These are phyloP conservation scores for Macrophya annulata DNA, from an alignment of 2,888 invertebrate genomes.

Conservation along the genomic window DNA sequence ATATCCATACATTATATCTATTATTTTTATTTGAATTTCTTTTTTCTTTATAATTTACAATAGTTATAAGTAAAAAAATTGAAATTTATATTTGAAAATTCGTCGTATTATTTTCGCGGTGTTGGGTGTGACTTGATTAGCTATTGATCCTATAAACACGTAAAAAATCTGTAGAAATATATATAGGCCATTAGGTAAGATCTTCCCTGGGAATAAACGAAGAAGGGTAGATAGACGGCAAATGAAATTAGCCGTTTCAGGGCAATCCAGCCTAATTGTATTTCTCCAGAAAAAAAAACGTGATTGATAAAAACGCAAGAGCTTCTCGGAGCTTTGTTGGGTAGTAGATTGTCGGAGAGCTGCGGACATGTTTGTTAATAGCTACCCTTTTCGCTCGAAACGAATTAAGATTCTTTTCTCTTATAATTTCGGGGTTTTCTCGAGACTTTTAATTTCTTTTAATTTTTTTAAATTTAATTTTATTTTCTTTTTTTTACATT, in stretches of 20 bases:
- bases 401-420: slow-evolving; percentile 26
- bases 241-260: slow-evolving; percentile 62
- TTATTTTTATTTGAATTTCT: not conserved
- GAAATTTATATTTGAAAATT: not conserved
- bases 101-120: not conserved
- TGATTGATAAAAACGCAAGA: slow-evolving; percentile 68
- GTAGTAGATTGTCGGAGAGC: slow-evolving; percentile 48
- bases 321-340: slow-evolving; percentile 23
- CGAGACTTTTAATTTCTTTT: not conserved
- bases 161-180: slow-evolving; percentile 25
- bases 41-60: not conserved
- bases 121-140: slow-evolving; percentile 32
- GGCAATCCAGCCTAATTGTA: slow-evolving; percentile 66
- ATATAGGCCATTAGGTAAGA: not conserved
- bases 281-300: slow-evolving; percentile 61
- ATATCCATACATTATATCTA: too few relatives aligned
- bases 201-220: slow-evolving; percentile 9
- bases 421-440: not conserved
- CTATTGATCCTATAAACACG: slow-evolving; percentile 25
- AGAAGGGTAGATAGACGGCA: slow-evolving; percentile 17
- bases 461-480: not conserved
- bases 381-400: slow-evolving; percentile 32
- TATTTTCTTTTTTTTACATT: not conserved
- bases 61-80: not conserved
- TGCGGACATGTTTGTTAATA: slow-evolving; percentile 59